Base-by-base conservation (phyloP, 1,140 invertebrate genomes). In the Dendrolimus punctatus region DNA sequence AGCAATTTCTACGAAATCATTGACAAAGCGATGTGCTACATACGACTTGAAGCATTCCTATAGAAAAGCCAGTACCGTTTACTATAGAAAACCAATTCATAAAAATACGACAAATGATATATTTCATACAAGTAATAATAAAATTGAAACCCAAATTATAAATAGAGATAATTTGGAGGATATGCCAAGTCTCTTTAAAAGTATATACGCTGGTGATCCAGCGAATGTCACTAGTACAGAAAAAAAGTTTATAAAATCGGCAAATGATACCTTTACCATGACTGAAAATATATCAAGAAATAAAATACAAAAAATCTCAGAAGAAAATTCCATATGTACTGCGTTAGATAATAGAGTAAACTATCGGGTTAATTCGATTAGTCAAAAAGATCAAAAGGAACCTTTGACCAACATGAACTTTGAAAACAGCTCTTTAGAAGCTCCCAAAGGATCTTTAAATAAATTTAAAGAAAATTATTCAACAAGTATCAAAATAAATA, bases 1-100 rank as follows among this genome's bases (percentile, higher is more conserved):
- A 39, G 64, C 56, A 23, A 57, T 76, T 38, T 72, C 71, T 37
- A 73, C 70, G 36, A 69, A 67, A 53, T 71, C 66, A 6, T 58
- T 77, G 6, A 68, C 61, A 40, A 74, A 70, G 55, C 52, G 57
- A 10, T 71, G 63, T 49, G 66, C 54, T 2, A 71, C 60, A 41
- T 71, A 68, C n/a, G 40, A 58, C 48, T 7, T 62, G 47, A 46
- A 49, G 4, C 49, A 57, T 42, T 5, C 48, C 36, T 46, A 23
- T 23, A 66, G 52, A 47, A 64, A 55, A 42, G 44, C 23, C 38
- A 48, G 44, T 36, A 55, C 64, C 23, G 46, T 48, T 50, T 62
- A 67, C 9, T 37, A 58, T 39, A 62, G 58, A 6, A 63, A 58
- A 6, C 49, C 55, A 39, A 57, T 57, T 49, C 57, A 51, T 46